A percentile compares a stretch with the other conserved stretches of the same genome.
phyloP scores from a whole-genome alignment of 2,113 vertebrate species.

The Steatornis caripensis region DNA sequence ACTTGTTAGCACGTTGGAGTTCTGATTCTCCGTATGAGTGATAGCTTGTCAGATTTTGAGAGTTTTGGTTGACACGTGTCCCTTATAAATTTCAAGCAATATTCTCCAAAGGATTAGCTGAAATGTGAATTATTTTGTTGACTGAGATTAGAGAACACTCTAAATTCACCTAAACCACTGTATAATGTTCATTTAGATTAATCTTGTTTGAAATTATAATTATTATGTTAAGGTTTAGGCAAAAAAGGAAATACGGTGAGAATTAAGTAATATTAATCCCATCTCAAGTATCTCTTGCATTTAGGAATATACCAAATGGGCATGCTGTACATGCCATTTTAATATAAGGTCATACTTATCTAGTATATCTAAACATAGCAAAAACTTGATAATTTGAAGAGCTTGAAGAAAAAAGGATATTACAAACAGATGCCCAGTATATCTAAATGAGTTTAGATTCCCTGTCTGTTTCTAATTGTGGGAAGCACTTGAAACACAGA shows the following conservation, averaged over 20 bases:
- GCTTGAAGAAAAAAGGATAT: not conserved
- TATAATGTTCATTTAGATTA: not conserved
- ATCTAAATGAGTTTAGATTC: not conserved
- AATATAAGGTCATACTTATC: not conserved
- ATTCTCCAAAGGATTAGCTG: not conserved
- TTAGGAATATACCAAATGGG: not conserved
- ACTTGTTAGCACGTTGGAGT: not conserved
- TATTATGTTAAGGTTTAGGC: not conserved
- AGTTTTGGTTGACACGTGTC: not conserved
- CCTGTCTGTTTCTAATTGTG: not conserved
- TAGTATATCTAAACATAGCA: not conserved
- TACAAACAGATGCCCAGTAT: not conserved
- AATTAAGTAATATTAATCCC: slow-evolving; percentile 8
- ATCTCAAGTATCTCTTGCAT: not conserved
- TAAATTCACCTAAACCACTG: not conserved
- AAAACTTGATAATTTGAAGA: not conserved
- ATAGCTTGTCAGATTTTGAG: not conserved
- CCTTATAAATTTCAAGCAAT: not conserved
- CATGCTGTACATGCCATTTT: not conserved
- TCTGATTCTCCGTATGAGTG: not conserved
- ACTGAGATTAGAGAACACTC: not conserved
- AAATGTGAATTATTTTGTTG: not conserved
- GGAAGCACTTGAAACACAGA: not conserved
- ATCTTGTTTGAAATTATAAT: not conserved
- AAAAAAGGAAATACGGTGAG: not conserved